Percentiles rank a stretch among this genome's conserved stretches.
Conservation (phyloP, 2,888 invertebrate genomes). For the Eulithis testata region DNA sequence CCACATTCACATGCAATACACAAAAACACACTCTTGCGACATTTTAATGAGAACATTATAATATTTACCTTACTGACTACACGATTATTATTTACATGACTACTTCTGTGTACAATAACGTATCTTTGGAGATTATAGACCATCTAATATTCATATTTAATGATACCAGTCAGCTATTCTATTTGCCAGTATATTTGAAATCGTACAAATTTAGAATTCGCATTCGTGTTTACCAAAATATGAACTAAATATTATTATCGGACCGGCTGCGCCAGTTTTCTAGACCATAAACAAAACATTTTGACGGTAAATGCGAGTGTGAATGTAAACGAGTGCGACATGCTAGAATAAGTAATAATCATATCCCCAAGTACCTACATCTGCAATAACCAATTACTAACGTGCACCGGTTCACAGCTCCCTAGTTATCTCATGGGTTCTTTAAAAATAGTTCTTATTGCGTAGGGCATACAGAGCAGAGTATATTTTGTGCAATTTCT, state of each 20-base stretch:
- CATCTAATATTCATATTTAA: no score
- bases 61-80: no score
- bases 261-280: conserved; percentile 13
- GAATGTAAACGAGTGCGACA: conserved; percentile 1
- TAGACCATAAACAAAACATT: no score
- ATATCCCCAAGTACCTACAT: conserved; percentile 28
- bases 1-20: no score
- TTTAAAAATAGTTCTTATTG: neutral
- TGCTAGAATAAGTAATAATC: conserved; percentile 6
- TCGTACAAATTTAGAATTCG: conserved; percentile 8
- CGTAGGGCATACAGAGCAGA: conserved; percentile 12
- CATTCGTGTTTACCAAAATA: neutral
- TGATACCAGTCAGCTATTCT: neutral
- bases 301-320: neutral
- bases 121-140: no score
- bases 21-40: no score
- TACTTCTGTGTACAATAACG: no score
- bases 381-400: conserved; percentile 24
- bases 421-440: conserved; percentile 10
- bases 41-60: no score
- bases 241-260: neutral
- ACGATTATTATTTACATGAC: no score
- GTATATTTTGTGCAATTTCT: conserved; percentile 24
- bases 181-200: neutral
- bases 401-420: conserved; percentile 34